phyloP scores from a whole-genome alignment of 2,797 vertebrate species.

The Brachyalestes nurse region DNA sequence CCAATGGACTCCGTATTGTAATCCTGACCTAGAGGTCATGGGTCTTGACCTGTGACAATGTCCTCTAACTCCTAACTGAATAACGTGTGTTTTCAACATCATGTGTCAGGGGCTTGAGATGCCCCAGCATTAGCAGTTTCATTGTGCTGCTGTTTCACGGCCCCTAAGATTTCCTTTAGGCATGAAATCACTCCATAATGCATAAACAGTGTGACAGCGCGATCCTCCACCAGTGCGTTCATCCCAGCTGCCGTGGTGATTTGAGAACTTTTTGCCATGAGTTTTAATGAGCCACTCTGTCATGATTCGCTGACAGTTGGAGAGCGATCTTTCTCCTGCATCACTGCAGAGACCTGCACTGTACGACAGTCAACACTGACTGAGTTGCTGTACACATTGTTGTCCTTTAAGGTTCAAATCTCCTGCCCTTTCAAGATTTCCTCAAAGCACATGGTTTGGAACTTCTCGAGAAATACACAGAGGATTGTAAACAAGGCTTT shows the following conservation, averaged over 20 bases:
- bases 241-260: constrained; percentile 61
- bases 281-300: constrained; percentile 66
- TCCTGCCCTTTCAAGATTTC: neutral
- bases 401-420: neutral
- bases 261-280: constrained; percentile 42
- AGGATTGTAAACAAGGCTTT: neutral
- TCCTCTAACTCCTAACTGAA: constrained; percentile 33
- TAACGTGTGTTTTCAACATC: constrained; percentile 32
- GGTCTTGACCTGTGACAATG: constrained; percentile 46
- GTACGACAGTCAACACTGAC: neutral
- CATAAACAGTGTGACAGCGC: constrained; percentile 59
- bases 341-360: constrained; percentile 26
- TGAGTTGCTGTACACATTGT: neutral
- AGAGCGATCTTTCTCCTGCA: constrained; percentile 50
- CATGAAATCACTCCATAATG: constrained; percentile 64
- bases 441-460: constrained; percentile 3
- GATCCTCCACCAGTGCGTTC: constrained; percentile 53
- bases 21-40: constrained; percentile 42
- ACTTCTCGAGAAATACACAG: neutral
- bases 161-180: constrained; percentile 71
- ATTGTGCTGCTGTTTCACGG: constrained; percentile 66
- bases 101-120: constrained; percentile 11
- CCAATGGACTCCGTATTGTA: constrained; percentile 36
- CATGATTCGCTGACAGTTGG: constrained; percentile 61
- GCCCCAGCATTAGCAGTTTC: constrained; percentile 28